A percentile compares a stretch with the other conserved stretches of the same genome.
Conservation (phyloP, 1,140 invertebrate species). For the Habropoda laboriosa region DNA sequence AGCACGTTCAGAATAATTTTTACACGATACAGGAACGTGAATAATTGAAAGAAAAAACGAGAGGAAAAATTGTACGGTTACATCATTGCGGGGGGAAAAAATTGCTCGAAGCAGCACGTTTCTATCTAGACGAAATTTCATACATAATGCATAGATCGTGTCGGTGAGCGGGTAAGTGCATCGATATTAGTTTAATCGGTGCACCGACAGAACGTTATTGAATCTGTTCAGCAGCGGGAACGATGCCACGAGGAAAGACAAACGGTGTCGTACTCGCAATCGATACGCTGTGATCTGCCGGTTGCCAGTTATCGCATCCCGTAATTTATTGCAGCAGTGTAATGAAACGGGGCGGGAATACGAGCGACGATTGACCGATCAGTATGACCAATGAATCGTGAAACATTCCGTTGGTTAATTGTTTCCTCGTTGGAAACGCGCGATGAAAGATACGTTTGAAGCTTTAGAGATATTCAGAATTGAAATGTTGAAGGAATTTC, state of each 20-base stretch:
- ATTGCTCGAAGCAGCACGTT: neutral
- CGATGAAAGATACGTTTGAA: neutral
- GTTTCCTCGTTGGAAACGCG: neutral
- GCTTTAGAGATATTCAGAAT: neutral
- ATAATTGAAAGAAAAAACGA: too few relatives aligned
- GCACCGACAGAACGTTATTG: constrained; percentile 25
- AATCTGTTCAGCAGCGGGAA: neutral
- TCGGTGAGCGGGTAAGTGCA: neutral
- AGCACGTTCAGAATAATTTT: too few relatives aligned
- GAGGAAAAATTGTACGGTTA: too few relatives aligned
- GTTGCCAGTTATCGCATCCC: neutral
- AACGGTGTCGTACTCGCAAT: constrained; percentile 11
- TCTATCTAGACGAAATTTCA: neutral
- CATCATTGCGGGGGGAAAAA: too few relatives aligned
- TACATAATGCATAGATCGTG: constrained; percentile 1
- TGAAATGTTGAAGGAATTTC: neutral
- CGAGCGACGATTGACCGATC: neutral
- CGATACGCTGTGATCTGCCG: neutral
- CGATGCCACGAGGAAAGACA: constrained; percentile 16
- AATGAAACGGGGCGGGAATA: neutral
- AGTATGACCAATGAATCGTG: neutral
- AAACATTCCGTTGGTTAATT: neutral
- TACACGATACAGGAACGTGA: too few relatives aligned
- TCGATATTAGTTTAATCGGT: constrained; percentile 36
- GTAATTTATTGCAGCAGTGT: neutral